Conservation (phyloP, 2,888 invertebrate genomes). For the Erebia aethiops region DNA sequence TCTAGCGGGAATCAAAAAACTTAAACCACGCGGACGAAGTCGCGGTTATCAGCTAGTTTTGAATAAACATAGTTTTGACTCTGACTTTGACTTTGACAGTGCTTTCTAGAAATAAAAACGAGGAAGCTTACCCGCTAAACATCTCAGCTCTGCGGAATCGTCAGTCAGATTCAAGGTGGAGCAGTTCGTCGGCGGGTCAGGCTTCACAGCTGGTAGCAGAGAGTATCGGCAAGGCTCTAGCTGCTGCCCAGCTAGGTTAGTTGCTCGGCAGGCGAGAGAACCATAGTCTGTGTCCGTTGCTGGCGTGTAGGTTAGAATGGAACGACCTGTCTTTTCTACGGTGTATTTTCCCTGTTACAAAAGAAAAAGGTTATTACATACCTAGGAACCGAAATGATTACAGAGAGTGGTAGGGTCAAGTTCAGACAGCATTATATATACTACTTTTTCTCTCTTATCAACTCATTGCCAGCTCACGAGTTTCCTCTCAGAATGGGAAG, state of each 20-base stretch:
- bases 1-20: too few species aligned
- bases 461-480: too few species aligned
- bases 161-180: constrained; percentile 90
- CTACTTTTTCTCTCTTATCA: too few species aligned
- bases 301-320: constrained; percentile 89
- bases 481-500: too few species aligned
- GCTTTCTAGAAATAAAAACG: neutral
- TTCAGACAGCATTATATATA: too few species aligned
- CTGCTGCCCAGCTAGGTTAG: constrained; percentile 88
- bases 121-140: constrained; percentile 76
- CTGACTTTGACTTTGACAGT: too few species aligned
- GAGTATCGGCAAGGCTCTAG: constrained; percentile 89
- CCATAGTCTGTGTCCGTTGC: constrained; percentile 90
- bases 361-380: neutral
- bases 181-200: constrained; percentile 90
- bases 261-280: constrained; percentile 88
- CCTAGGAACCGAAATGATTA: too few species aligned
- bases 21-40: too few species aligned
- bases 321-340: constrained; percentile 79
- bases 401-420: too few species aligned
- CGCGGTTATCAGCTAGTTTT: too few species aligned
- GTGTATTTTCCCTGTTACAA: constrained; percentile 79
- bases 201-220: constrained; percentile 89
- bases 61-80: too few species aligned
- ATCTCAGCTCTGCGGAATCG: constrained; percentile 88